Base-by-base conservation (phyloP, 2,113 vertebrate genomes). In the Entelurus aequoreus region DNA sequence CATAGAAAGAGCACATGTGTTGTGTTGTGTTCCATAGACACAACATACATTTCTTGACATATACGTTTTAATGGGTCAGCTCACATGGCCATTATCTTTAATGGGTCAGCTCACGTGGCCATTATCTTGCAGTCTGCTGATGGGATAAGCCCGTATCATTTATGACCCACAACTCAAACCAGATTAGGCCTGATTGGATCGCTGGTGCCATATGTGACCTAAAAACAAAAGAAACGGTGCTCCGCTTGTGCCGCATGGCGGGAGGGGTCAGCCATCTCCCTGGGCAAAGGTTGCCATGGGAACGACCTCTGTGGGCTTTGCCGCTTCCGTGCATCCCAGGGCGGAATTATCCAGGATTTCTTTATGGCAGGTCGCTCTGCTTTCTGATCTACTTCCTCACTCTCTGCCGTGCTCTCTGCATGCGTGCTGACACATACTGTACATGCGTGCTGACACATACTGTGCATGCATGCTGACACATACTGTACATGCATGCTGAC, bases 161-260 rank as follows among this genome's bases (percentile, higher is more conserved):
- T 87, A 81, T 88, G 83, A 87, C 79, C 78, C 60, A 38, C 54
- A 62, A 88, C 85, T 88, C 85, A 81, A 88, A 84, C 85, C 86
- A 88, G 88, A 89, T 90, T 90, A 92, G 84, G 66, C 77, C 76
- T 89, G 88, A 89, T 84, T 89, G 90, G 83, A 90, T 86, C 69
- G 75, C 85, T 78, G 77, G 80, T 89, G 85, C 88, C 90, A 90
- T 90, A 89, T 90, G 90, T 88, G 89, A 91, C 89, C 90, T 88
- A 90, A 87, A 90, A 90, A 28, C 28, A 28, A 28, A 28, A 28
- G 28, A 28, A 57, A 57, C 86, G 83, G 84, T 65, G 80, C 85
- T 80, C 68, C 8, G 69, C 76, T 76, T 81, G 78, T 76, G 74
- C 72, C 46, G 74, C 71, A 36, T 82, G 83, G 70, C 68, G 66